Evolutionary conservation across 2,113 vertebrate genomes (phyloP).

Genomic region (Apodemus speciosus): DNA sequence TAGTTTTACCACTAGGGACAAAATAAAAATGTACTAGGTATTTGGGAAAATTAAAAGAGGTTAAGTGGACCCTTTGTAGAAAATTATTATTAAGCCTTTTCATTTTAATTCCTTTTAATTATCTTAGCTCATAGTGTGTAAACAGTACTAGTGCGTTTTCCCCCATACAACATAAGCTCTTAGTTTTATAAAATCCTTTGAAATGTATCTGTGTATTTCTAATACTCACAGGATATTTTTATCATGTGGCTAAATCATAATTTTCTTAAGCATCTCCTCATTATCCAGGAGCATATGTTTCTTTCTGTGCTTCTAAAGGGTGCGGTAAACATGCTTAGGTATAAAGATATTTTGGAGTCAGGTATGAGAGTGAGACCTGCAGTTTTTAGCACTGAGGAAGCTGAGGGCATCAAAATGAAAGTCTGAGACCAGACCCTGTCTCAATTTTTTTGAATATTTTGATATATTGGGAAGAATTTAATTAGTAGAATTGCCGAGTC

Average conservation of each 20-base stretch:
- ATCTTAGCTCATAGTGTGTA: not conserved
- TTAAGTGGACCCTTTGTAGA: not conserved
- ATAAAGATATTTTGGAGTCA: not conserved
- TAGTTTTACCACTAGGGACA: not conserved
- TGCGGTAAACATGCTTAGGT: not conserved
- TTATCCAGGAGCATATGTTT: not conserved
- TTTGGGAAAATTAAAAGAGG: not conserved
- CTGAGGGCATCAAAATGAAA: not conserved
- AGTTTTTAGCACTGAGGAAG: not conserved
- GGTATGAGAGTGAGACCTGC: not conserved
- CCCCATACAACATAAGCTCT: not conserved
- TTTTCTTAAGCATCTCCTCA: not conserved
- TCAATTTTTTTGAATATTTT: not conserved
- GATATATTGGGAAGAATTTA: not conserved
- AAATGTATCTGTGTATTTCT: conserved; percentile 2
- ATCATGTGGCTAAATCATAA: not conserved
- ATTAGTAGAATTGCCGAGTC: not conserved
- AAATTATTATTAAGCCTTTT: not conserved
- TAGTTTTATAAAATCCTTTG: not conserved
- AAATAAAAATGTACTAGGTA: not conserved
- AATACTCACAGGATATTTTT: not conserved
- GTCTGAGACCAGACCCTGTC: not conserved
- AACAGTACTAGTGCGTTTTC: not conserved
- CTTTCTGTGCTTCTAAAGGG: not conserved
- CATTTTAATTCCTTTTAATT: not conserved